These are phyloP conservation scores for Endotricha flammealis DNA, from an alignment of 2,888 invertebrate genomes.

Conservation along the genomic window DNA sequence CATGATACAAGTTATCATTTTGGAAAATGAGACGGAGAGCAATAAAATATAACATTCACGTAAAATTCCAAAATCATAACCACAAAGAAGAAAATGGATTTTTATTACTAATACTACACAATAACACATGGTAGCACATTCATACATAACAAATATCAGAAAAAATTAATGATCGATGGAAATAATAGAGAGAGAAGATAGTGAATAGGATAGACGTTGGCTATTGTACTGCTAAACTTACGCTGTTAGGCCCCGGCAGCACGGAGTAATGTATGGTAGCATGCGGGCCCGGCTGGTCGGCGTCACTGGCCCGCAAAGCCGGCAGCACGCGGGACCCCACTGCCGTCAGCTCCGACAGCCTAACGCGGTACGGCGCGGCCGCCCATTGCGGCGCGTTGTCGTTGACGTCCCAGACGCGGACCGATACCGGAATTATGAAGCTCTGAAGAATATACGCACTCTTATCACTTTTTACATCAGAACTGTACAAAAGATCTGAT, in stretches of 20 bases:
- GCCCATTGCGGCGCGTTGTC: constrained; percentile 92
- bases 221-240: constrained; percentile 57
- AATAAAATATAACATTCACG: too few relatives aligned
- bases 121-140: too few relatives aligned
- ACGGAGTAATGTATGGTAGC: constrained; percentile 91
- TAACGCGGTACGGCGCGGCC: constrained; percentile 88
- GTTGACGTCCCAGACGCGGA: constrained; percentile 93
- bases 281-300: constrained; percentile 92
- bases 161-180: too few relatives aligned
- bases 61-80: too few relatives aligned
- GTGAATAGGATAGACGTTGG: not conserved
- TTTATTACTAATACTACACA: too few relatives aligned
- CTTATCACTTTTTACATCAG: not conserved
- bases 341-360: constrained; percentile 89
- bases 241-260: constrained; percentile 86
- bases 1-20: too few relatives aligned
- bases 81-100: too few relatives aligned
- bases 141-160: too few relatives aligned
- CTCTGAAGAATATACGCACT: constrained; percentile 67
- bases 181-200: not conserved
- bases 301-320: constrained; percentile 87
- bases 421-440: constrained; percentile 88
- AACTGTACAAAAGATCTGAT: too few relatives aligned
- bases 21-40: too few relatives aligned
- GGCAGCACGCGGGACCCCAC: constrained; percentile 85